Base-by-base conservation (phyloP, 1,140 invertebrate genomes). In the Aplysia californica region DNA sequence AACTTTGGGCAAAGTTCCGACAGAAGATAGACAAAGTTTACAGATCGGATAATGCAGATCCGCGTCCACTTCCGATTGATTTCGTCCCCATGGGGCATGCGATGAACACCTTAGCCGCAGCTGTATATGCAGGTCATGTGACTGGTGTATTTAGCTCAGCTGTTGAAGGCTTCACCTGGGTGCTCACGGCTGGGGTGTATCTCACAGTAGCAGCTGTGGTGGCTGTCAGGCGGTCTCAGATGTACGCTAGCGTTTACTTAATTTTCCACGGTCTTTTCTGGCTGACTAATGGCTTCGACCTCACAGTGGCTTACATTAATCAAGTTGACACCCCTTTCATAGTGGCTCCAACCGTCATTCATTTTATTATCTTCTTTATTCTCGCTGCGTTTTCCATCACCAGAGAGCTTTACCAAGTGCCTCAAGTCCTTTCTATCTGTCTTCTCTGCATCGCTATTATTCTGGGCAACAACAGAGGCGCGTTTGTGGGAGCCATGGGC, bases 211-310 rank as follows among this genome's bases (percentile, higher is more conserved):
- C 65, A 6, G 83, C 79, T 29, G 44, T 83, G 3, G 76, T 81
- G 1, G 71, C 79, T n/a, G 68, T 83, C 6, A 70, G 84, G 33
- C 67, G 82, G 44, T 38, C 66, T 4, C 67, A 80, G 41, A 59
- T 69, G 2, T 79, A 76, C 55, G 67, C 75, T 69, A 80, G 79
- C 2, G 61, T 71, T 0, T 79, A 76, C 65, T 80, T 80, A 26
- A 70, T 82, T 21, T 59, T 86, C 0, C 77, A 82, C 56, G 80
- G 79, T 18, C 64, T 80, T n/a, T 81, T 83, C 70, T 86, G 84
- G 84, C 35, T 73, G 18, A 59, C 80, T 29, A 69, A 81, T 26
- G 79, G 79, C 5, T 82, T 69, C 44, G 82, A 78, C 50, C 61
- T 84, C 20, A 39, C 56, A 21, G 33, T 82, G 2, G 73, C 79